Base-by-base conservation (phyloP, 1,140 invertebrate genomes). In the Linepithema humile region DNA sequence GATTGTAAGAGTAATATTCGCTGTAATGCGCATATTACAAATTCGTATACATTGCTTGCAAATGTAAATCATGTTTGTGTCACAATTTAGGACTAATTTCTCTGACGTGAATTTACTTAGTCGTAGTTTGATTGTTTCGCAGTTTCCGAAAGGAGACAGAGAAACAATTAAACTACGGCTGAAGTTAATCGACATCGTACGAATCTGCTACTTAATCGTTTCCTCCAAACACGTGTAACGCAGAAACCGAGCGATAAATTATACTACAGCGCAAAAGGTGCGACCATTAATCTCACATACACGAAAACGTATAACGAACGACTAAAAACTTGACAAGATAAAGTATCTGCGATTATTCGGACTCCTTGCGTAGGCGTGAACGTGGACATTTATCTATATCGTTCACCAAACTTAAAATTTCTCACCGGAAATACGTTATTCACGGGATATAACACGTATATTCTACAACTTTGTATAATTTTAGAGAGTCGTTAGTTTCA, bases 91-190 rank as follows among this genome's bases (percentile, higher is more conserved):
- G 15, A 10, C 9, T 4, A n/a, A 15, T 35, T 20, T n/a, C 40
- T 43, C 20, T 48, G 75, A 78, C 48, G 48, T 80, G 48, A 55
- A 12, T 45, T 15, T 35, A 32, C 67, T 82, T 20, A 23, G 29
- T 45, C n/a, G 20, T 29, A 80, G 75, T 80, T 80, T 70, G 35
- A 80, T 69, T 80, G 64, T 55, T 12, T 55, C 35, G 40, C 15
- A 20, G 35, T 70, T 43, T 43, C 48, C 23, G 17, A 35, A 70
- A 69, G 40, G n/a, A 35, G 50, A 55, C n/a, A 7, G 35, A 20
- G 48, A 57, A 80, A 75, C 80, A 82, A 62, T 82, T 82, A 60
- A 73, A 82, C 57, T 72, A 75, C 17, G 26, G 15, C 38, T 82
- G 20, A 57, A 70, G 64, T 69, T 53, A 57, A 70, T 80, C 38